A percentile compares a stretch with the other conserved stretches of the same genome.
Evolutionary conservation across 2,797 vertebrate genomes (phyloP).

Genomic region (Loris lydekkerianus): DNA sequence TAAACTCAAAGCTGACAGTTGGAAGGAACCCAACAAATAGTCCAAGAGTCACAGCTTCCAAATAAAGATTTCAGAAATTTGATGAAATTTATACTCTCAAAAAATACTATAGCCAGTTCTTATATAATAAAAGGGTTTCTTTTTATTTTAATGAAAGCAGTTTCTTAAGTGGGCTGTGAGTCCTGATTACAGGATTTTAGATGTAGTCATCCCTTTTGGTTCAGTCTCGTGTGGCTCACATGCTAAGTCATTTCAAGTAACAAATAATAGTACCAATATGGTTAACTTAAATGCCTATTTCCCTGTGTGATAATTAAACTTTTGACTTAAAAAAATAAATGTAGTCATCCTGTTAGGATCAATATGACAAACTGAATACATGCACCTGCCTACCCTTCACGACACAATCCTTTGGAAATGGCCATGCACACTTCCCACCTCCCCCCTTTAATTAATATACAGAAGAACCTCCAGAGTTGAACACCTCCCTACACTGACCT

Average conservation of each 20-base stretch:
- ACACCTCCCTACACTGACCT: too few relatives aligned
- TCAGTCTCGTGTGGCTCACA: conserved; percentile 19
- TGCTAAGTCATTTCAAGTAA: conserved; percentile 36
- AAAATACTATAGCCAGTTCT: background rate
- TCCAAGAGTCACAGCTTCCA: background rate
- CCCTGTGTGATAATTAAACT: conserved; percentile 30
- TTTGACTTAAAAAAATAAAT: background rate
- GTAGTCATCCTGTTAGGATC: background rate
- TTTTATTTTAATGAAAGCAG: background rate
- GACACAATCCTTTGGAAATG: background rate
- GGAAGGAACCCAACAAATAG: background rate
- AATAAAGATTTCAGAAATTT: background rate
- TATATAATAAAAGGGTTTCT: background rate
- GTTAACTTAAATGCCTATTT: background rate
- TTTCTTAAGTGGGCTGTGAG: background rate
- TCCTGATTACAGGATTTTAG: background rate
- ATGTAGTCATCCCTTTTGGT: background rate
- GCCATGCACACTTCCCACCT: background rate
- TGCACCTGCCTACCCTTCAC: background rate
- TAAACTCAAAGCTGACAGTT: background rate
- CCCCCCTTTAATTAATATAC: too few relatives aligned
- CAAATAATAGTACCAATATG: background rate
- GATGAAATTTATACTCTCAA: background rate
- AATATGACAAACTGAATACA: background rate
- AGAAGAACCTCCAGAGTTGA: too few relatives aligned